phyloP scores from a whole-genome alignment of 2,113 vertebrate genomes.

The Origma solitaria region DNA sequence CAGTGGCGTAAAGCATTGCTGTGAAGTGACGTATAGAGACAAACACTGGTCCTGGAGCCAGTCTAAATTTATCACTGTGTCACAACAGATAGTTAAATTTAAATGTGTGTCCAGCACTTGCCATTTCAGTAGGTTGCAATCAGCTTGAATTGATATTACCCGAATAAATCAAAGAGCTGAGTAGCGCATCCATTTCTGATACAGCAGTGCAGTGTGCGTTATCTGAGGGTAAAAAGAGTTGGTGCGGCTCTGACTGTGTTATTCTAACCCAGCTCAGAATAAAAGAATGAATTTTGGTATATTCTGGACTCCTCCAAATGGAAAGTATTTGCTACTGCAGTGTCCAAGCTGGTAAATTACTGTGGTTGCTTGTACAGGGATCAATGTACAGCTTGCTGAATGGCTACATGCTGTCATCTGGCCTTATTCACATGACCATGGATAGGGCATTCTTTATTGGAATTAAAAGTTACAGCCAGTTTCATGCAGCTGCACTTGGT shows the following conservation, averaged over 20 bases:
- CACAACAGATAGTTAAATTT: slow-evolving; percentile 31
- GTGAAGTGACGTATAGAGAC: not conserved
- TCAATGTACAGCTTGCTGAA: not conserved
- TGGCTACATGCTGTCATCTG: rapidly evolving
- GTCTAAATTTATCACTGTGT: not conserved
- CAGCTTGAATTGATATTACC: slow-evolving; percentile 30
- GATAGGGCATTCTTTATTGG: not conserved
- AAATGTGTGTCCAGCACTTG: slow-evolving; percentile 28
- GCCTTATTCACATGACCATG: not conserved
- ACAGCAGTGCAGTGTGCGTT: not conserved
- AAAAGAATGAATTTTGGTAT: not conserved
- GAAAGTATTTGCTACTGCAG: not conserved
- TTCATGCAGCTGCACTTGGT: not conserved
- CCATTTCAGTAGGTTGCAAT: slow-evolving; percentile 42
- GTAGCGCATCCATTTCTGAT: not conserved
- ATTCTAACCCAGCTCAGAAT: not conserved
- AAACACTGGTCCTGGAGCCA: not conserved
- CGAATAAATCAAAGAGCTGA: slow-evolving; percentile 20
- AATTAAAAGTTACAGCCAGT: not conserved
- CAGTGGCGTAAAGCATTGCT: not conserved
- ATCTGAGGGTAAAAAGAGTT: not conserved
- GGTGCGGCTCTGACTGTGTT: not conserved
- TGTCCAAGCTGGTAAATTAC: not conserved
- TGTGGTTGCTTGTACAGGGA: not conserved
- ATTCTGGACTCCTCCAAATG: not conserved